A percentile compares a stretch with the other conserved stretches of the same genome.
These are phyloP conservation scores for Bemisia tabaci DNA, from an alignment of 1,140 invertebrate genomes.

Conservation along the genomic window DNA sequence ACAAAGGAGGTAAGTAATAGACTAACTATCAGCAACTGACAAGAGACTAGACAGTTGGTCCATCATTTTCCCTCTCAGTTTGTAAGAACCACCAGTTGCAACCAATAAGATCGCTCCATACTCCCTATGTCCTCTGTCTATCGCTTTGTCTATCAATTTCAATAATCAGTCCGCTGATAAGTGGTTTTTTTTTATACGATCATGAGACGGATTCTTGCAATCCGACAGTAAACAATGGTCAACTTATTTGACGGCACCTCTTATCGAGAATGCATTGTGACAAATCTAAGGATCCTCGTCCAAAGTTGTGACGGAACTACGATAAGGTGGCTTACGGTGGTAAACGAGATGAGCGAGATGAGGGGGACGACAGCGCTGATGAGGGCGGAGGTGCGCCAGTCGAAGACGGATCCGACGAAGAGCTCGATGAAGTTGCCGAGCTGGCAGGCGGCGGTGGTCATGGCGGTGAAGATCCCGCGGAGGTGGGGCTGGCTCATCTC, in stretches of 20 bases:
- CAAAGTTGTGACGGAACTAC: not conserved
- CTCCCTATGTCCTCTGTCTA: no score
- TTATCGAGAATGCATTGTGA: not conserved
- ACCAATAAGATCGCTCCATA: no score
- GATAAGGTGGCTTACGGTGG: not conserved
- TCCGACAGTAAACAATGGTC: no score
- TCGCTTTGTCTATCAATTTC: not conserved
- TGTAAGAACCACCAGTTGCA: no score
- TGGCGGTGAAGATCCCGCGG: slow-evolving; percentile 17
- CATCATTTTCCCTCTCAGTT: no score
- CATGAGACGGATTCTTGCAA: no score
- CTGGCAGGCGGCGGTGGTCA: slow-evolving; percentile 13
- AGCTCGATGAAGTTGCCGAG: slow-evolving; percentile 13
- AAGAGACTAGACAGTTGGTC: no score
- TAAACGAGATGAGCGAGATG: not conserved
- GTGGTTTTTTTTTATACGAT: not conserved
- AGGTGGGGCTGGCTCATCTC: slow-evolving; percentile 34
- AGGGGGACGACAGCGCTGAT: slow-evolving; percentile 10
- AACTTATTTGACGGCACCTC: no score
- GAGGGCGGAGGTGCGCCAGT: slow-evolving; percentile 13
- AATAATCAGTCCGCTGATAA: not conserved
- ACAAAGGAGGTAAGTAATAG: no score
- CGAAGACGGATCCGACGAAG: slow-evolving; percentile 8
- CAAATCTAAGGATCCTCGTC: not conserved
- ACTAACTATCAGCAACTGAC: no score